Evolutionary conservation across 2,888 invertebrate genomes (phyloP).

Genomic region (Agrypnus murinus): DNA sequence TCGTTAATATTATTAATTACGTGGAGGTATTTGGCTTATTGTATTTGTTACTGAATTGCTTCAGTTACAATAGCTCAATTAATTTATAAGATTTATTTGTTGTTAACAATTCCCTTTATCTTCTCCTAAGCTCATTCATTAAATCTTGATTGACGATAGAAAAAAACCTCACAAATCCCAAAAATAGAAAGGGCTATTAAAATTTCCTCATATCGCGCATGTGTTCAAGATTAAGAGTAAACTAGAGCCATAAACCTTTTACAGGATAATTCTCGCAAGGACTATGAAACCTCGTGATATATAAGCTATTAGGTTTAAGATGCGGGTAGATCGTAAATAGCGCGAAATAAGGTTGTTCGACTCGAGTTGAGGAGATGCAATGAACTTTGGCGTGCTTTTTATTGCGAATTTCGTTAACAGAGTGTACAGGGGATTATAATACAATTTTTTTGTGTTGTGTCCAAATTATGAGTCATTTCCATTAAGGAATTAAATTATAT

Average conservation of each 20-base stretch:
- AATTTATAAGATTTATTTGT: constrained; percentile 33
- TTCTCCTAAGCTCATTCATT: not conserved
- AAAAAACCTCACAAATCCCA: too few relatives aligned
- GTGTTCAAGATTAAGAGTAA: constrained; percentile 45
- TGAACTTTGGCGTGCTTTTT: constrained; percentile 46
- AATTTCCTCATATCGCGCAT: constrained; percentile 25
- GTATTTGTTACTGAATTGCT: constrained; percentile 31
- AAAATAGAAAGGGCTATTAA: not conserved
- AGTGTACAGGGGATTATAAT: constrained; percentile 35
- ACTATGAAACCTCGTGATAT: constrained; percentile 61
- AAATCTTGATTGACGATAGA: too few relatives aligned
- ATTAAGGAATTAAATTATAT: not conserved
- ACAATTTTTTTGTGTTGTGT: constrained; percentile 28
- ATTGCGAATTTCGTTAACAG: constrained; percentile 44
- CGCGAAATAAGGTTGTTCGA: constrained; percentile 58
- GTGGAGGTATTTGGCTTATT: constrained; percentile 36
- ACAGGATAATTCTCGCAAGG: constrained; percentile 58
- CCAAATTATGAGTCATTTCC: not conserved
- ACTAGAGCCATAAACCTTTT: constrained; percentile 55
- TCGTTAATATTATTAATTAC: constrained; percentile 47
- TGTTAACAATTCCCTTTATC: not conserved
- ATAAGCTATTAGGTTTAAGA: constrained; percentile 61
- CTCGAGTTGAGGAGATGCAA: constrained; percentile 48
- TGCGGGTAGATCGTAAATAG: constrained; percentile 60
- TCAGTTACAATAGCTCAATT: constrained; percentile 29